Conservation (phyloP, 1,140 invertebrate genomes). For the Melipona quadrifasciata region DNA sequence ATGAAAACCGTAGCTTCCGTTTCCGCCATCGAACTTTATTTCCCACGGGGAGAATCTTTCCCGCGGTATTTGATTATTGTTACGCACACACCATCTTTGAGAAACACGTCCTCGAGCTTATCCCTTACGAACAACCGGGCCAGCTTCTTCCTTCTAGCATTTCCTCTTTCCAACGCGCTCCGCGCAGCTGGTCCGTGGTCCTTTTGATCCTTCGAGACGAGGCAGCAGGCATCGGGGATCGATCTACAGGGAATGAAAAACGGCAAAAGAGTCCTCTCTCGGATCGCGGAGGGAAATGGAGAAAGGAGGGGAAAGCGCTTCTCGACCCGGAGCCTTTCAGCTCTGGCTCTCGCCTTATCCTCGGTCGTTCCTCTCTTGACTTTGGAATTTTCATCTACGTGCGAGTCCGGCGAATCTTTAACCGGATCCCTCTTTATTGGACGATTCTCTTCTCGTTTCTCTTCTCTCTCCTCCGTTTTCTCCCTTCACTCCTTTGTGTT, state of each 20-base stretch:
- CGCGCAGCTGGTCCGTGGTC: neutral
- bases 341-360: neutral
- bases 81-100: neutral
- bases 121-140: too few relatives aligned
- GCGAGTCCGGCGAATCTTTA: constrained; percentile 31
- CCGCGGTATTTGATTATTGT: constrained; percentile 34
- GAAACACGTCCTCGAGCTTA: neutral
- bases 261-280: constrained; percentile 5
- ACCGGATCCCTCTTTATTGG: constrained; percentile 38
- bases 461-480: neutral
- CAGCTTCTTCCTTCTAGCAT: too few relatives aligned
- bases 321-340: neutral
- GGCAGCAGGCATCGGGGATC: constrained; percentile 29
- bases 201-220: constrained; percentile 23
- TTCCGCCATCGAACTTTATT: constrained; percentile 19
- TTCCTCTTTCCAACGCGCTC: neutral
- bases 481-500: neutral
- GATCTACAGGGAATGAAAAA: constrained; percentile 43
- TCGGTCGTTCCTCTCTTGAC: neutral
- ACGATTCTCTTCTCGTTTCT: constrained; percentile 6
- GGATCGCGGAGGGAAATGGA: neutral
- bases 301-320: neutral
- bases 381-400: constrained; percentile 48
- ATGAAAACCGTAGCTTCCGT: neutral
- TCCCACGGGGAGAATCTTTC: constrained; percentile 11